Evolutionary conservation across 2,113 vertebrate species (phyloP), one percentile per base, ranked within the genome.

Genomic region (Ictalurus punctatus): DNA sequence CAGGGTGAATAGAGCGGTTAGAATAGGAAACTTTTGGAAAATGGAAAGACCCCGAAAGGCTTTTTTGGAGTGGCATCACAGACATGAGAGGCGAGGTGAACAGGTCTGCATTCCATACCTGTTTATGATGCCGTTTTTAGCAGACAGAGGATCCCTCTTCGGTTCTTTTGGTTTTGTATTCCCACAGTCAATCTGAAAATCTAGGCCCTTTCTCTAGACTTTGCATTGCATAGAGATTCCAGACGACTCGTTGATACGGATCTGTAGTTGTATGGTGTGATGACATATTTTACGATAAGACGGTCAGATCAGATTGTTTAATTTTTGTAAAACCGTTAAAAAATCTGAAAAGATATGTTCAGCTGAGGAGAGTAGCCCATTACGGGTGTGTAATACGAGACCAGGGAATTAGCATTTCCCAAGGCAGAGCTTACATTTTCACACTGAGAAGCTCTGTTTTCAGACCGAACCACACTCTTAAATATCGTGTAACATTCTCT

Each of bases 81-180:
- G 71, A 61, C 71, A 44, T 71, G 73, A 40, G 25, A n/a, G 73
- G 58, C 0, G 21, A 59, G 21, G 16, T 30, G 56, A 76, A 63
- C 21, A 44, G 40, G 52, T 37, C 69, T 76, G n/a, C 85, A 79
- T 86, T 86, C 85, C 85, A 63, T 0, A 48, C 73, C 21, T 61
- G 85, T 78, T 48, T 86, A 63, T n/a, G 2, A 76, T 86, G 14
- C 85, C 3, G 3, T 16, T 30, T 30, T 40, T 17, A 12, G 23
- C 30, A 1, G 56, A 76, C 10, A 1, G 3, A n/a, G 16, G 21
- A n/a, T 59, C 67, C n/a, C 4, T 52, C 30, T 86, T 61, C 14
- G 25, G 21, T 58, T 65, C 37, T 52, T 44, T 3, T 37, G 19
- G 21, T 65, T 27, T 78, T 44, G 12, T 84, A 63, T 83, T 83